A percentile compares a stretch with the other conserved stretches of the same genome.
phyloP scores from a whole-genome alignment of 2,113 vertebrate species.

The Kryptolebias marmoratus region DNA sequence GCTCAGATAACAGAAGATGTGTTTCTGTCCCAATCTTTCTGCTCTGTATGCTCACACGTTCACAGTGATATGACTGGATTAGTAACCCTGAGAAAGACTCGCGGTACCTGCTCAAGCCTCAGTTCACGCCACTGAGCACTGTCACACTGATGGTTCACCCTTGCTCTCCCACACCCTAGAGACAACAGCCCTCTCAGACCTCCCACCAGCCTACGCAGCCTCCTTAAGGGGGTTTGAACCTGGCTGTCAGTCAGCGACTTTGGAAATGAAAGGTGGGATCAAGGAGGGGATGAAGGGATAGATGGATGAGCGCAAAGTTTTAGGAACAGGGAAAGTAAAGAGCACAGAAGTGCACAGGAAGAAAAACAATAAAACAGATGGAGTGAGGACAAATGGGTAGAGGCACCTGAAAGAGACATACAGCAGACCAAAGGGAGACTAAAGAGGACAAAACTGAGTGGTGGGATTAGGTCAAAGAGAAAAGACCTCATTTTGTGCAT shows the following conservation, averaged over 20 bases:
- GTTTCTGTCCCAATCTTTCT: slow-evolving; percentile 20
- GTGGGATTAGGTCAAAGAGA: slow-evolving; percentile 51
- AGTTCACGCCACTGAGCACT: slow-evolving; percentile 71
- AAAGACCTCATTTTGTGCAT: slow-evolving; percentile 58
- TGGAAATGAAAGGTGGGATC: slow-evolving; percentile 8
- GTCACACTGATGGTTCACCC: slow-evolving; percentile 41
- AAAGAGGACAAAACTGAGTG: slow-evolving; percentile 31
- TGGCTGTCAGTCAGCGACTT: slow-evolving; percentile 38
- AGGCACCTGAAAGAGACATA: slow-evolving; percentile 49
- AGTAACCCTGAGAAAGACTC: slow-evolving; percentile 44
- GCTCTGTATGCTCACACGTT: background rate
- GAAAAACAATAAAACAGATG: background rate
- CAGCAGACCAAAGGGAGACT: slow-evolving; percentile 44
- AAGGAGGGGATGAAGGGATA: background rate
- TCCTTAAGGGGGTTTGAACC: slow-evolving; percentile 24
- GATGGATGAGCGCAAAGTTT: slow-evolving; percentile 19
- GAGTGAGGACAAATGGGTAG: slow-evolving; percentile 30
- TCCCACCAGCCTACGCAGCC: slow-evolving; percentile 34
- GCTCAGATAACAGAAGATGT: slow-evolving; percentile 6
- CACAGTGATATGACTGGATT: background rate
- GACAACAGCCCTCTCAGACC: slow-evolving; percentile 48
- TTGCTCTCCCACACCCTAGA: slow-evolving; percentile 35
- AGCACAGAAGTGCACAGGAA: slow-evolving; percentile 14
- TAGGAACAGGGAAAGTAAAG: background rate
- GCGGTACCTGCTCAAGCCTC: slow-evolving; percentile 70